These are phyloP conservation scores for Muntiacus muntjak DNA, from an alignment of 2,113 vertebrate genomes.

Conservation along the genomic window DNA sequence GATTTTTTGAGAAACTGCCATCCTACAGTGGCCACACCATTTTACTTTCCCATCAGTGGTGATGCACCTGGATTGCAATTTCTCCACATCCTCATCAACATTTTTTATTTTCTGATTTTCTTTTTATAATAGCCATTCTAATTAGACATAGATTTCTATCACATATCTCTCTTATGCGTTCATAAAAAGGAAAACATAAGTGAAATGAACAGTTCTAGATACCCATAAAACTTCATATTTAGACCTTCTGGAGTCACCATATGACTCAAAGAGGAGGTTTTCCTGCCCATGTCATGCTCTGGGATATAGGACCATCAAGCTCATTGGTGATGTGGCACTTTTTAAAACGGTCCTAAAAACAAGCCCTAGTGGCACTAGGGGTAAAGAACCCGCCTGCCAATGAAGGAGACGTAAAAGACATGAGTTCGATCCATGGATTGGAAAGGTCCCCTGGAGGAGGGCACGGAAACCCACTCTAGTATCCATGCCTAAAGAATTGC, in stretches of 20 bases:
- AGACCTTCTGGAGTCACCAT: neutral
- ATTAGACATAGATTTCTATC: neutral
- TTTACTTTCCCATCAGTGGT: neutral
- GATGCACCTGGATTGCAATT: neutral
- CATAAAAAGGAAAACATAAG: neutral
- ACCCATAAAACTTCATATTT: neutral
- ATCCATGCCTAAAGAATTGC: neutral
- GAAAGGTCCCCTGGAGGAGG: neutral
- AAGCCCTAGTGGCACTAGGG: neutral
- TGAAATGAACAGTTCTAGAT: neutral
- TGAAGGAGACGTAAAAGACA: neutral
- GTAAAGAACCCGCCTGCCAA: neutral
- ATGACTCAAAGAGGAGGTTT: neutral
- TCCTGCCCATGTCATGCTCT: fast-evolving
- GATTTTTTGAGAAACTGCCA: neutral
- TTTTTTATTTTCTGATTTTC: neutral
- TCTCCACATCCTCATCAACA: neutral
- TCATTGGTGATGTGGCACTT: neutral
- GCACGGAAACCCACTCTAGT: neutral
- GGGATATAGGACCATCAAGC: neutral
- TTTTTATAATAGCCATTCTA: neutral
- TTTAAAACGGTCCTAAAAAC: neutral
- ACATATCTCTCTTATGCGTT: neutral
- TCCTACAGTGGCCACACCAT: neutral
- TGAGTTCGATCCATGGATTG: neutral